Percentiles rank a stretch among this genome's conserved stretches.
These are phyloP conservation scores for Erebia palarica DNA, from an alignment of 2,888 invertebrate species.

Conservation along the genomic window DNA sequence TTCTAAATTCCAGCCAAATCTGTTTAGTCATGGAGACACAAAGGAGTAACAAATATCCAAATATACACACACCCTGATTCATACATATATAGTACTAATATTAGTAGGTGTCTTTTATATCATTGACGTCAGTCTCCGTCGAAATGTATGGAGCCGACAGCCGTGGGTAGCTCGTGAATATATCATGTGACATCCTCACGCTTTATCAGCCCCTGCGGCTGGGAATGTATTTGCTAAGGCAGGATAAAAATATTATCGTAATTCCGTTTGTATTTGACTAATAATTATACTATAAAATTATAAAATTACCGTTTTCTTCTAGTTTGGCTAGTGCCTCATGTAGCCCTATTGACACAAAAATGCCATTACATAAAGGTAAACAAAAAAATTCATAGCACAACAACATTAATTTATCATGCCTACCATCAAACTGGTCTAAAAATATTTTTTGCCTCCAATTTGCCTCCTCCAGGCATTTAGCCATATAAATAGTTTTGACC, in stretches of 20 bases:
- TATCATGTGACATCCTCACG: conserved; percentile 37
- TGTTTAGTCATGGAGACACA: too few species aligned
- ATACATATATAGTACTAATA: not conserved
- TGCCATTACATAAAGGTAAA: too few species aligned
- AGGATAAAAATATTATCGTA: conserved; percentile 26
- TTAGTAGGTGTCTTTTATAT: conserved; percentile 19
- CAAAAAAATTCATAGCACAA: too few species aligned
- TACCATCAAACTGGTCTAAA: too few species aligned
- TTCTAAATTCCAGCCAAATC: too few species aligned
- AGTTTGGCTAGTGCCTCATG: too few species aligned
- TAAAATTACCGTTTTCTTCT: not conserved
- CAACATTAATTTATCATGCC: too few species aligned
- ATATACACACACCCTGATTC: not conserved
- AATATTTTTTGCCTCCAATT: too few species aligned
- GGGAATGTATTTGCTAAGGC: conserved; percentile 30
- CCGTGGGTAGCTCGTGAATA: conserved; percentile 35
- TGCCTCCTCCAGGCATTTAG: too few species aligned
- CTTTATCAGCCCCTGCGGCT: conserved; percentile 36
- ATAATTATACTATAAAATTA: too few species aligned
- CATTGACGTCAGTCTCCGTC: conserved; percentile 30
- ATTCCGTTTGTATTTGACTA: not conserved
- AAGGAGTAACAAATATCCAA: not conserved
- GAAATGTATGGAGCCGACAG: conserved; percentile 39
- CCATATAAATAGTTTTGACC: too few species aligned
- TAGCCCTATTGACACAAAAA: too few species aligned